phyloP scores from a whole-genome alignment of 1,140 invertebrate species.

The Trichonephila inaurata region DNA sequence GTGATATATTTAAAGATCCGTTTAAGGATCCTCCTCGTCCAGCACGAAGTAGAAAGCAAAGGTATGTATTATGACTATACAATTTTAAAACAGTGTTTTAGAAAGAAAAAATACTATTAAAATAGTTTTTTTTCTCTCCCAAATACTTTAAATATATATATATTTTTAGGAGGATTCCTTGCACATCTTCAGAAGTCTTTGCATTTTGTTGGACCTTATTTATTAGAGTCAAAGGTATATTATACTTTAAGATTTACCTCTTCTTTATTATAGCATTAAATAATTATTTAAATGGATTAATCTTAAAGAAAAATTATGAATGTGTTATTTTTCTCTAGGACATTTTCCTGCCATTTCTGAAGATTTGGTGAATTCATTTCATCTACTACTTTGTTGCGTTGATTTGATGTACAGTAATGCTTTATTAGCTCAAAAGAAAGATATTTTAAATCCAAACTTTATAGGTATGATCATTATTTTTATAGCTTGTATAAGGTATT shows the following conservation, averaged over 20 bases:
- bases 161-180: constrained; percentile 83
- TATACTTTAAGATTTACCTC: constrained; percentile 22
- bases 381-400: constrained; percentile 93
- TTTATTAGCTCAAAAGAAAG: constrained; percentile 88
- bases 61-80: constrained; percentile 81
- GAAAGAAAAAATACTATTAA: neutral
- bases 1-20: constrained; percentile 88
- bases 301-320: neutral
- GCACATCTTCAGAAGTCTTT: constrained; percentile 90
- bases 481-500: neutral
- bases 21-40: constrained; percentile 83
- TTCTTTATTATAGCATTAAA: neutral
- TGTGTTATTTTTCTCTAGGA: constrained; percentile 78
- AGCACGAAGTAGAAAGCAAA: constrained; percentile 87
- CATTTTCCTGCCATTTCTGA: constrained; percentile 87
- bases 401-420: constrained; percentile 95
- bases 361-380: constrained; percentile 96
- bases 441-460: constrained; percentile 92
- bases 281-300: too few species aligned
- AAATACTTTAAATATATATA: neutral
- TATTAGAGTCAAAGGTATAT: constrained; percentile 90
- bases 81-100: neutral
- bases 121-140: constrained; percentile 30
- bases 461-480: constrained; percentile 83
- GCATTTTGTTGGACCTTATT: constrained; percentile 97